Conservation (phyloP, 2,888 invertebrate genomes). For the Elmis aenea region DNA sequence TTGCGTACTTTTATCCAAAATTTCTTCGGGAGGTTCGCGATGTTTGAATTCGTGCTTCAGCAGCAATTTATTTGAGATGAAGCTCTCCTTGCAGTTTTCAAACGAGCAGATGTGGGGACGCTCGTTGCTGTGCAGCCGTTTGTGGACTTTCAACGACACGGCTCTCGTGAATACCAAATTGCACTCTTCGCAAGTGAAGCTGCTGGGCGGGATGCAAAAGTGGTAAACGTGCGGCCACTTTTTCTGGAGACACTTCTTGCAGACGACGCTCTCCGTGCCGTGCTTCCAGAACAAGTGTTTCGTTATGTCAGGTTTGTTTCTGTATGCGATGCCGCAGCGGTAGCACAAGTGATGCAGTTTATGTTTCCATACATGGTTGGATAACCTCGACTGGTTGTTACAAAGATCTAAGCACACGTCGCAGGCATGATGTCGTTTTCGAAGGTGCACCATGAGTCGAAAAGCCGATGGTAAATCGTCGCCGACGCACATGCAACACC, state of each 20-base stretch:
- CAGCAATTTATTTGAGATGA: conserved; percentile 75
- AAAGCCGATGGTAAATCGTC: conserved; percentile 80
- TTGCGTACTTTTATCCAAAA: conserved; percentile 21
- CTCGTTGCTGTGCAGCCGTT: conserved; percentile 66
- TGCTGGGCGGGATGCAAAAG: conserved; percentile 76
- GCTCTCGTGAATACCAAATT: conserved; percentile 69
- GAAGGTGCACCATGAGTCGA: conserved; percentile 78
- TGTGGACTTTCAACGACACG: conserved; percentile 78
- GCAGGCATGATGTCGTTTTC: conserved; percentile 79
- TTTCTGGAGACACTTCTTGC: conserved; percentile 81
- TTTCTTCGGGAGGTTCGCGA: conserved; percentile 43
- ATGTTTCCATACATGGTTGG: conserved; percentile 88
- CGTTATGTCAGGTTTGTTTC: conserved; percentile 82
- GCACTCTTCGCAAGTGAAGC: conserved; percentile 79
- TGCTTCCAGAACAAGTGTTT: conserved; percentile 92
- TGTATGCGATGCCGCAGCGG: conserved; percentile 81
- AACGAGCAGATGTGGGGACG: conserved; percentile 67
- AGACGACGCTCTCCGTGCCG: conserved; percentile 80
- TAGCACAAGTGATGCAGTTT: conserved; percentile 83
- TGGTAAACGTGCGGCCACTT: conserved; percentile 92
- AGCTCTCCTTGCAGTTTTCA: conserved; percentile 67
- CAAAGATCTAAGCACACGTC: conserved; percentile 83
- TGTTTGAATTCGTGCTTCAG: conserved; percentile 66
- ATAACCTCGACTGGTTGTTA: conserved; percentile 71
- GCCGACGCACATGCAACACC: conserved; percentile 76